A percentile compares a stretch with the other conserved stretches of the same genome.
These are phyloP conservation scores for Epinephelus moara DNA, from an alignment of 2,113 vertebrate genomes.

Conservation along the genomic window DNA sequence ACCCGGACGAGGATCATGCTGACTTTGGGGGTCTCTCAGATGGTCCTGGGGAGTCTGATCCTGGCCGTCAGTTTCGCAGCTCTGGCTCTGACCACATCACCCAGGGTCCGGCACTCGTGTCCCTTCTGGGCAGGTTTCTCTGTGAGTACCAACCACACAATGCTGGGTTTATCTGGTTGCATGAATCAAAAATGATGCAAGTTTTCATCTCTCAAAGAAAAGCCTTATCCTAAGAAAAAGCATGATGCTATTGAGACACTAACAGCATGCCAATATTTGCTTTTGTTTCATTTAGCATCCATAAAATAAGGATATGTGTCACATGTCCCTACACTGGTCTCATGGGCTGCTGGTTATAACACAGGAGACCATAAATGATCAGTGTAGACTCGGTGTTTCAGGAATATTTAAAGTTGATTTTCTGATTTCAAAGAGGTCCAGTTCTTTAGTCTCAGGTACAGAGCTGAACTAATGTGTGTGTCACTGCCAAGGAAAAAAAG, in stretches of 20 bases:
- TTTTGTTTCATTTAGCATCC: neutral
- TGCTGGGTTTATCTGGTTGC: neutral
- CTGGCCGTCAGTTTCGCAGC: slow-evolving; percentile 98
- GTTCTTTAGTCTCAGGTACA: neutral
- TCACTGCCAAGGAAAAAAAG: neutral
- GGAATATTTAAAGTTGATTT: neutral
- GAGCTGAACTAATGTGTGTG: neutral
- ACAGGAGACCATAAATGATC: neutral
- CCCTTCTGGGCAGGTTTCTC: slow-evolving; percentile 99
- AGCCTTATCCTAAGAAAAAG: neutral
- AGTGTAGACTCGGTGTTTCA: neutral
- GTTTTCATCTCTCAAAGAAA: neutral
- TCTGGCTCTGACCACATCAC: slow-evolving; percentile 95
- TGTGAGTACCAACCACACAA: slow-evolving; percentile 85
- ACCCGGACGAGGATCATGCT: slow-evolving; percentile 94
- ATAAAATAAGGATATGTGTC: neutral
- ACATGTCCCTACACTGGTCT: neutral
- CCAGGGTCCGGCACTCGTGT: slow-evolving; percentile 95
- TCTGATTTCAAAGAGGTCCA: neutral
- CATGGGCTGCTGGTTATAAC: neutral
- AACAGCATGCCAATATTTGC: neutral
- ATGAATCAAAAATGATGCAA: neutral
- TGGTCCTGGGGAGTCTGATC: slow-evolving; percentile 95
- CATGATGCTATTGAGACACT: neutral
- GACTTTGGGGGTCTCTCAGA: slow-evolving; percentile 94